phyloP scores from a whole-genome alignment of 2,113 vertebrate species.

The Callaeas wilsoni region DNA sequence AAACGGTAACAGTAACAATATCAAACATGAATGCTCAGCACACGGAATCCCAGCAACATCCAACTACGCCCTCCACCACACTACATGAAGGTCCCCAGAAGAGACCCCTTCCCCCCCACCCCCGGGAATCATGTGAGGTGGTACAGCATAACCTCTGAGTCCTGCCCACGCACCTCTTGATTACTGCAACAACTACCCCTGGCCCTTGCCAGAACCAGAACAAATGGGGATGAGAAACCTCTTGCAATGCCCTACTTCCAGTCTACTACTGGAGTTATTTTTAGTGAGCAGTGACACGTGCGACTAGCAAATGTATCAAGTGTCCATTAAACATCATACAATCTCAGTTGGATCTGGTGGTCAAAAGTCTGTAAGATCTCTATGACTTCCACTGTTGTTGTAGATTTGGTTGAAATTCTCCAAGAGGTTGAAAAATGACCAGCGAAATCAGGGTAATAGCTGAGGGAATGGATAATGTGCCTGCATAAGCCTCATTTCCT shows the following conservation, averaged over 20 bases:
- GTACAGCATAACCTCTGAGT: not conserved
- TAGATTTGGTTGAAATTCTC: not conserved
- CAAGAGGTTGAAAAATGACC: not conserved
- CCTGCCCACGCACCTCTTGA: not conserved
- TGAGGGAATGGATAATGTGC: not conserved
- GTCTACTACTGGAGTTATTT: not conserved
- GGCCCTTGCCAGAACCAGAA: not conserved
- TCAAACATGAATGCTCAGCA: not conserved
- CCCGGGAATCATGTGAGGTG: not conserved
- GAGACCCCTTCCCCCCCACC: fast-evolving
- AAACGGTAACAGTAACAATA: not conserved
- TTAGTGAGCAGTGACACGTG: not conserved
- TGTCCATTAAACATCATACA: not conserved
- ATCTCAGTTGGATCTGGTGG: not conserved
- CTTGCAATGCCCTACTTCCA: not conserved
- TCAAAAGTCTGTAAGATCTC: not conserved
- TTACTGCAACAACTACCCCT: not conserved
- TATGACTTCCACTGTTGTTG: not conserved
- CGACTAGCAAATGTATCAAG: not conserved
- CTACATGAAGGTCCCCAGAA: not conserved
- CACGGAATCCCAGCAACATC: not conserved
- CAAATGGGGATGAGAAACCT: not conserved
- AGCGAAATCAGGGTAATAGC: not conserved
- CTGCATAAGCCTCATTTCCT: not conserved
- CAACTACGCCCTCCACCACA: not conserved